phyloP scores from a whole-genome alignment of 2,113 vertebrate species.

The Saccopteryx bilineata region DNA sequence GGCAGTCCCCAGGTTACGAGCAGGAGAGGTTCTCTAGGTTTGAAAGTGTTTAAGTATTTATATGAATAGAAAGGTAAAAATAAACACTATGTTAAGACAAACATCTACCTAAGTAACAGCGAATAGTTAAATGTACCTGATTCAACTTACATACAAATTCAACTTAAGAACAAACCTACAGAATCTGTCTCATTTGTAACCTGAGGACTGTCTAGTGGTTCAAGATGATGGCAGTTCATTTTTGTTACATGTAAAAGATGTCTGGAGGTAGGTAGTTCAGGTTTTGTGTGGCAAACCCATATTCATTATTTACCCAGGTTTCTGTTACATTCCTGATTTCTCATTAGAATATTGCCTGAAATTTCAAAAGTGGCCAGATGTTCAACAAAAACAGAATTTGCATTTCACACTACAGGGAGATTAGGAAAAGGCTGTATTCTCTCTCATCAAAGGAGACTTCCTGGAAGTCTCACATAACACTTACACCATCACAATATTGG shows the following conservation, averaged over 20 bases:
- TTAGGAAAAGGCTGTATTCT: not conserved
- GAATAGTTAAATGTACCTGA: no score
- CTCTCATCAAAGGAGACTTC: not conserved
- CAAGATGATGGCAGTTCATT: not conserved
- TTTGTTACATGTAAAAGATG: not conserved
- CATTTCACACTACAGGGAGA: slow-evolving; percentile 3
- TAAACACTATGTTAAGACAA: no score
- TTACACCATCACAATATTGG: not conserved
- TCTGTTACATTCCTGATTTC: not conserved
- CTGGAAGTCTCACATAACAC: not conserved
- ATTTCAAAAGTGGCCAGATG: not conserved
- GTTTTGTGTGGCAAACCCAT: not conserved
- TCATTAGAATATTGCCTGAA: not conserved
- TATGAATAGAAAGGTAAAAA: no score
- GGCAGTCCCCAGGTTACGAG: no score
- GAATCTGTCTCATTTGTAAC: no score
- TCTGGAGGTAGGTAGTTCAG: not conserved
- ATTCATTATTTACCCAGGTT: not conserved
- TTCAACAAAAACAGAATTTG: not conserved
- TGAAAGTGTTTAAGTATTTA: no score
- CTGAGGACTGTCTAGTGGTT: not conserved
- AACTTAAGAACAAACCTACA: no score
- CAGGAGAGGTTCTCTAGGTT: no score
- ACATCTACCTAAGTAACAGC: no score
- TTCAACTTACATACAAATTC: no score